A percentile compares a stretch with the other conserved stretches of the same genome.
These are phyloP conservation scores for Rhysida immarginata DNA, from an alignment of 1,140 invertebrate genomes.

Conservation along the genomic window DNA sequence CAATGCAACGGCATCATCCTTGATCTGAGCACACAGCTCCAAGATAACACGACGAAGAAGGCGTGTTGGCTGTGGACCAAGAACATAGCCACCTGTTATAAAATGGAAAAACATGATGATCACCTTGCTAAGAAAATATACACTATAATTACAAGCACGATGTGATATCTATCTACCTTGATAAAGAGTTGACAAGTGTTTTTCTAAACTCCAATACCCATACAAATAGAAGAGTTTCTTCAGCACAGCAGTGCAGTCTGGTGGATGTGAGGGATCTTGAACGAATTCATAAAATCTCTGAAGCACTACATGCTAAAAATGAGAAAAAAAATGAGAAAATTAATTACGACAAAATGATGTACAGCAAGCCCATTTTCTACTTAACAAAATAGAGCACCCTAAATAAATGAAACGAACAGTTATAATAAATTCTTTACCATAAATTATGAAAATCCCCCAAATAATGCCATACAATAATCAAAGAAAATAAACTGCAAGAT, in stretches of 20 bases:
- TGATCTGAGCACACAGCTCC: conserved; percentile 42
- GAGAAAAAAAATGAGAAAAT: conserved; percentile 4
- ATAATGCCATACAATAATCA: no score
- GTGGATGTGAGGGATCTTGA: neutral
- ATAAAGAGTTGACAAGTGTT: conserved; percentile 57
- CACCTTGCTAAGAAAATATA: no score
- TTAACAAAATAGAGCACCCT: no score
- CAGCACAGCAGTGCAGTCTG: conserved; percentile 33
- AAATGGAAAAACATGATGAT: no score
- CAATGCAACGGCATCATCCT: conserved; percentile 56
- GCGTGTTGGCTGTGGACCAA: conserved; percentile 14
- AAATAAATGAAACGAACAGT: no score
- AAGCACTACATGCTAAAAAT: conserved; percentile 7
- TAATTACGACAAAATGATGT: no score
- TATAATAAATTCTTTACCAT: no score
- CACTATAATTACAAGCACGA: no score
- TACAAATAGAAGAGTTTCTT: conserved; percentile 50
- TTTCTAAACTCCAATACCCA: conserved; percentile 52
- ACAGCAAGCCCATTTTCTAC: neutral
- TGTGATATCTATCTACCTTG: no score
- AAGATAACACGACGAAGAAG: conserved; percentile 45
- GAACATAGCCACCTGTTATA: conserved; percentile 21
- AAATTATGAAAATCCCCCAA: neutral
- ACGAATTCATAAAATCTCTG: conserved; percentile 3
- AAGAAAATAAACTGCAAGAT: no score